Percentiles rank a stretch among this genome's conserved stretches.
phyloP scores from a whole-genome alignment of 2,797 vertebrate genomes.

The Onychomys leucogaster region DNA sequence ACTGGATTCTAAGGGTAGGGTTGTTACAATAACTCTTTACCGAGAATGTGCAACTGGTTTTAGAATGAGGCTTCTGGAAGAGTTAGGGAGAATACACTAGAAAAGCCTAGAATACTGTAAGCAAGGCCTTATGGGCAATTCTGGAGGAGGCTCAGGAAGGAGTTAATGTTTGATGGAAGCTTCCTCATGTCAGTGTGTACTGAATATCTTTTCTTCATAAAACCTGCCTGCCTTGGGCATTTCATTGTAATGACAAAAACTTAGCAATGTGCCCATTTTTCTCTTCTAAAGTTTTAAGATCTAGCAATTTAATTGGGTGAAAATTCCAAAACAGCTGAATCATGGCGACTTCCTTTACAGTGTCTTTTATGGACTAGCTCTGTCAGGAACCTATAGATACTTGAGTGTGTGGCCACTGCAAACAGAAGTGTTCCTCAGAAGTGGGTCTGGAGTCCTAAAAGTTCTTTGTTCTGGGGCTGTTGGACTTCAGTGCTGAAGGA shows the following conservation, averaged over 20 bases:
- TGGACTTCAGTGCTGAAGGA: neutral
- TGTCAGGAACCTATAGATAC: neutral
- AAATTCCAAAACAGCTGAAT: neutral
- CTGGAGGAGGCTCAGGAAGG: neutral
- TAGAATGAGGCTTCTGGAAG: neutral
- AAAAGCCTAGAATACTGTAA: neutral
- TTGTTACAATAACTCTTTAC: neutral
- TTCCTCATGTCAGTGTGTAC: neutral
- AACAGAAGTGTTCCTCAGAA: conserved; percentile 16
- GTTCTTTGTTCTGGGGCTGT: neutral
- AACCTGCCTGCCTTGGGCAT: neutral
- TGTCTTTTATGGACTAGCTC: neutral
- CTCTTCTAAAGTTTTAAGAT: conserved; percentile 12
- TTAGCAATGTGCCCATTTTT: neutral
- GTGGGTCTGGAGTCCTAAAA: neutral
- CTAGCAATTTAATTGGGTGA: neutral
- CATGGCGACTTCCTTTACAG: neutral
- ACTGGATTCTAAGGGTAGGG: neutral
- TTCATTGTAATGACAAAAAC: neutral
- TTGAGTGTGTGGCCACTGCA: neutral
- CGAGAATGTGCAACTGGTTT: neutral
- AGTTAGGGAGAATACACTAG: neutral
- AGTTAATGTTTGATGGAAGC: neutral
- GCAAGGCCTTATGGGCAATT: neutral
- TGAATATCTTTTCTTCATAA: conserved; percentile 18